Conservation (phyloP, 2,797 vertebrate genomes). For the Sebastiscus albofasciatus region DNA sequence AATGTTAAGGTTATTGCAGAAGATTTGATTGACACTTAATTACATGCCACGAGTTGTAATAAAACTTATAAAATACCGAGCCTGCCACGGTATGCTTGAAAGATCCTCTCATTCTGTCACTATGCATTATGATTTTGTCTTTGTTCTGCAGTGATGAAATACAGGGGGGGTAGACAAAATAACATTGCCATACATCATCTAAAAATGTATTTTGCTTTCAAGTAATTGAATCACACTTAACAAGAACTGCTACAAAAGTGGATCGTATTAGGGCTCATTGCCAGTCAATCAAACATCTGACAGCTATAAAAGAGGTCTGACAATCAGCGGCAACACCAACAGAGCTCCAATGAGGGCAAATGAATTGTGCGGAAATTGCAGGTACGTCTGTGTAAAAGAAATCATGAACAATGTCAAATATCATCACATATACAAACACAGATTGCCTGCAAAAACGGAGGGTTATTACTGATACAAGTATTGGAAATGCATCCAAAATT, state of each 20-base stretch:
- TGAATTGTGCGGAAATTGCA: constrained; percentile 6
- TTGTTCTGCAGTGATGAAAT: constrained; percentile 5
- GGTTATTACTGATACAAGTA: neutral
- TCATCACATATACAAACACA: constrained; percentile 8
- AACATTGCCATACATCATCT: constrained; percentile 15
- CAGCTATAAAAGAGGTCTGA: constrained; percentile 17
- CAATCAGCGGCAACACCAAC: constrained; percentile 3
- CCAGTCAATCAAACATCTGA: constrained; percentile 24
- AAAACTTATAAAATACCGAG: neutral
- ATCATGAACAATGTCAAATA: neutral
- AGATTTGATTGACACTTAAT: neutral
- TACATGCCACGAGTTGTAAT: neutral
- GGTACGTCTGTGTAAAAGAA: neutral
- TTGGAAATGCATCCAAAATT: too few relatives aligned
- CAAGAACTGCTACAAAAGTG: constrained; percentile 17
- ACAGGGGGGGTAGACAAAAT: constrained; percentile 4
- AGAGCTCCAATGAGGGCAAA: neutral
- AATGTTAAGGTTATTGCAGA: constrained; percentile 1
- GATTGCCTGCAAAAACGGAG: neutral
- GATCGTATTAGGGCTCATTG: constrained; percentile 14
- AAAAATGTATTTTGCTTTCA: constrained; percentile 21
- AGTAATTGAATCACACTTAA: constrained; percentile 9
- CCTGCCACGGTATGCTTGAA: neutral
- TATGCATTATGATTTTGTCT: constrained; percentile 13
- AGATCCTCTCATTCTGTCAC: constrained; percentile 24